Evolutionary conservation across 2,888 invertebrate species (phyloP).

Genomic region (Melinaea menophilus): DNA sequence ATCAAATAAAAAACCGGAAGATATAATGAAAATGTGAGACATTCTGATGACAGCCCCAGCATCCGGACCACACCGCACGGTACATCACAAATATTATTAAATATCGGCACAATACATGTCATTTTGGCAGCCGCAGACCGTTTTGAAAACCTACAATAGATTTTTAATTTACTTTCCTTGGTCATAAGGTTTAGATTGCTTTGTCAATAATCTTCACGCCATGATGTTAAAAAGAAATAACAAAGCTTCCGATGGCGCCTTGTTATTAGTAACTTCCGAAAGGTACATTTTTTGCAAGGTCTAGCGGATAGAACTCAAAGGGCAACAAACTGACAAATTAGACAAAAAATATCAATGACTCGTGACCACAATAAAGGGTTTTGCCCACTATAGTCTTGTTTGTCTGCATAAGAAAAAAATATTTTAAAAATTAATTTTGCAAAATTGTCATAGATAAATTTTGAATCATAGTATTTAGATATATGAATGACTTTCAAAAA

Average conservation of each 20-base stretch:
- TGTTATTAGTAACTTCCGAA: slow-evolving; percentile 75
- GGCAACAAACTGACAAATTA: slow-evolving; percentile 73
- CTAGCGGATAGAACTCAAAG: slow-evolving; percentile 60
- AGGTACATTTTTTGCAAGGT: slow-evolving; percentile 57
- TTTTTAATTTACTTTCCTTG: slow-evolving; percentile 1
- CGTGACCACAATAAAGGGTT: slow-evolving; percentile 49
- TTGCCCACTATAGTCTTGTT: slow-evolving; percentile 36
- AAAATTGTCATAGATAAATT: too few relatives aligned
- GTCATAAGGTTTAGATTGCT: slow-evolving; percentile 6
- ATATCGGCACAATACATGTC: slow-evolving; percentile 48
- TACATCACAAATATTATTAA: slow-evolving; percentile 49
- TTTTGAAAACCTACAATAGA: too few relatives aligned
- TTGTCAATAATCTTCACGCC: slow-evolving; percentile 18
- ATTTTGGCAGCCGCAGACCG: slow-evolving; percentile 50
- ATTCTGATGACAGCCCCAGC: slow-evolving; percentile 59
- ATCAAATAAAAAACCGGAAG: slow-evolving; percentile 13
- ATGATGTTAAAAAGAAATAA: slow-evolving; percentile 42
- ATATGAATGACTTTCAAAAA: too few relatives aligned
- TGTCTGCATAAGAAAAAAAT: too few relatives aligned
- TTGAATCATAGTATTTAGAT: too few relatives aligned
- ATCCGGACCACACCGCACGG: slow-evolving; percentile 68
- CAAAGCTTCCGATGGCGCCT: slow-evolving; percentile 72
- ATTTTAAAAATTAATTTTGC: too few relatives aligned
- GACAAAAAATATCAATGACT: slow-evolving; percentile 46
- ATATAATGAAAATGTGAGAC: slow-evolving; percentile 54